Percentiles rank a stretch among this genome's conserved stretches.
Evolutionary conservation across 2,113 vertebrate genomes (phyloP).

Genomic region (Ameiurus melas): DNA sequence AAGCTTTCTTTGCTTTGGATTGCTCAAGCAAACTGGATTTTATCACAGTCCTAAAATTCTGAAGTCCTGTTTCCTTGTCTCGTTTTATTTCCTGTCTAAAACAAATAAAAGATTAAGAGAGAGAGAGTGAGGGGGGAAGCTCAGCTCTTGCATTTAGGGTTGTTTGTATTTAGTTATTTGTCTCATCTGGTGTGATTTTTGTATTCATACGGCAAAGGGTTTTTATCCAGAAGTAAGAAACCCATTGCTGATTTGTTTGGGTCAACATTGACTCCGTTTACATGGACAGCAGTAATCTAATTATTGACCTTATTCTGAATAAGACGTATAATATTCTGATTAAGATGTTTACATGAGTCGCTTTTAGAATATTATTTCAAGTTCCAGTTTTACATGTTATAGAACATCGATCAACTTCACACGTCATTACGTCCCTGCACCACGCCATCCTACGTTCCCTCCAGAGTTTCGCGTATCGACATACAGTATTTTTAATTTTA

Average conservation of each 20-base stretch:
- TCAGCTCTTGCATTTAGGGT: neutral
- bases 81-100: neutral
- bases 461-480: too few species aligned
- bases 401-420: too few species aligned
- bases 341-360: too few species aligned
- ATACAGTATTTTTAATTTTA: too few species aligned
- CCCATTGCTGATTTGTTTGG: neutral
- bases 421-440: too few species aligned
- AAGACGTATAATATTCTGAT: too few species aligned
- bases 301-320: too few species aligned
- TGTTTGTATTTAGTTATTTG: neutral
- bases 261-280: too few species aligned
- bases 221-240: neutral
- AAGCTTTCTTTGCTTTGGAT: slow-evolving; percentile 2
- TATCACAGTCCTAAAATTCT: slow-evolving; percentile 5
- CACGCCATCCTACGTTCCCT: too few species aligned
- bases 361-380: too few species aligned
- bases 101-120: neutral
- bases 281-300: too few species aligned
- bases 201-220: neutral
- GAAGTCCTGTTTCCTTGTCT: neutral
- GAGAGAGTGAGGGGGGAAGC: neutral
- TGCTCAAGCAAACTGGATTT: neutral
- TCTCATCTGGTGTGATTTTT: neutral
- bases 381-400: too few species aligned